Percentiles rank a stretch among this genome's conserved stretches.
These are phyloP conservation scores for Heterodera filipjevi DNA, from an alignment of 2,888 invertebrate genomes.

Conservation along the genomic window DNA sequence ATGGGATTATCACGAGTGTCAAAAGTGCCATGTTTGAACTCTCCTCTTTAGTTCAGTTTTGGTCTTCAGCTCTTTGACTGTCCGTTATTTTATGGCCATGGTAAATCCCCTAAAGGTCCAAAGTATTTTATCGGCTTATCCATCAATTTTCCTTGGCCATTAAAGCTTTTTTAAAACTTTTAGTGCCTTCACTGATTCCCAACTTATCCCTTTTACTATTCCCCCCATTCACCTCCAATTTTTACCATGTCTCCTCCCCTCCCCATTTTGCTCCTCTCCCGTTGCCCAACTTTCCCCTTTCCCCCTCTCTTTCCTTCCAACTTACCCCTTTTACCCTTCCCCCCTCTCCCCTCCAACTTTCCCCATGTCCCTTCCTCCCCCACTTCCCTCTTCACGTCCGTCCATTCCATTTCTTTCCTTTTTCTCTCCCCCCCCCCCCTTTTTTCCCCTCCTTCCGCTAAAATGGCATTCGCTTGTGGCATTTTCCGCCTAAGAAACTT, in stretches of 20 bases:
- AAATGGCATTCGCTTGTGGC: slow-evolving; percentile 1
- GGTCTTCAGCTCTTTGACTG: neutral
- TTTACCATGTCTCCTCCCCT: too few relatives aligned
- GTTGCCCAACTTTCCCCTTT: too few relatives aligned
- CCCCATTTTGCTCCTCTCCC: too few relatives aligned
- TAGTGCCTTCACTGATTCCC: too few relatives aligned
- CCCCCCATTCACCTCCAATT: neutral
- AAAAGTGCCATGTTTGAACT: neutral
- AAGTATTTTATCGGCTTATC: too few relatives aligned
- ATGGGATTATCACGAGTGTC: neutral
- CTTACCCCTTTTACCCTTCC: neutral
- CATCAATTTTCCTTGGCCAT: too few relatives aligned
- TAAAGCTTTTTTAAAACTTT: too few relatives aligned
- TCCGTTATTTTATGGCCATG: neutral
- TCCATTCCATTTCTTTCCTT: too few relatives aligned
- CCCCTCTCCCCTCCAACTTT: neutral
- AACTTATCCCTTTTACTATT: neutral
- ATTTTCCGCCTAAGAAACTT: neutral
- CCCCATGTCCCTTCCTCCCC: neutral
- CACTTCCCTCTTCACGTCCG: too few relatives aligned
- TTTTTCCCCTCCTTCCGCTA: neutral
- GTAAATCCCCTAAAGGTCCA: neutral
- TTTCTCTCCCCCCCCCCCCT: too few relatives aligned
- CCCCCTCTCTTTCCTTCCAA: neutral
- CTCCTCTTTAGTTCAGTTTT: neutral